Evolutionary conservation across 2,113 vertebrate genomes (phyloP).

Genomic region (Pterocles gutturalis): DNA sequence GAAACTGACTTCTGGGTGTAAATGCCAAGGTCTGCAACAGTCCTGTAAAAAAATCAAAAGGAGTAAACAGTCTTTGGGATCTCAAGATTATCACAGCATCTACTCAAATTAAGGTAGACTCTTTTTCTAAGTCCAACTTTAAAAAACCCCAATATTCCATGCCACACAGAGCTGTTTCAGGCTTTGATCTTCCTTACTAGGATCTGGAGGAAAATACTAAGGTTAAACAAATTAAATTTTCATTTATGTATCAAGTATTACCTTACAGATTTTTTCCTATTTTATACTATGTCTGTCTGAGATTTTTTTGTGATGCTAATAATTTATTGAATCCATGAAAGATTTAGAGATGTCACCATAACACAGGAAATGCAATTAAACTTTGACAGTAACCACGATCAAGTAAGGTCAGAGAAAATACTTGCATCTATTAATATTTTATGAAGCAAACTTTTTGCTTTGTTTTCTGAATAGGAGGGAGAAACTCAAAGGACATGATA

Average conservation of each 20-base stretch:
- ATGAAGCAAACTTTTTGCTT: background rate
- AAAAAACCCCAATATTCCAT: background rate
- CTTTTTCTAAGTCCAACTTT: background rate
- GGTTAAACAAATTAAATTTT: background rate
- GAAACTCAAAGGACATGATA: conserved; percentile 32
- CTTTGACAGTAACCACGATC: conserved; percentile 34
- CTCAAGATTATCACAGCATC: background rate
- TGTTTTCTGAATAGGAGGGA: conserved; percentile 13
- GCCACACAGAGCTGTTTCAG: background rate
- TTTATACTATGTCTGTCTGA: background rate
- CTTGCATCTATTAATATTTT: conserved; percentile 32
- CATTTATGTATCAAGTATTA: background rate
- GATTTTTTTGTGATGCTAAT: background rate
- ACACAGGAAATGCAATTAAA: conserved; percentile 41
- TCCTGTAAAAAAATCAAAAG: background rate
- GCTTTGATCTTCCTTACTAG: background rate
- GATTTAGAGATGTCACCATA: conserved; percentile 29
- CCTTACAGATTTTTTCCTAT: background rate
- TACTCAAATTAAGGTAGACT: background rate
- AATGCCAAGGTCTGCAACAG: background rate
- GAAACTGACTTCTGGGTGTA: background rate
- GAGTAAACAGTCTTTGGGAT: background rate
- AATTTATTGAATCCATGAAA: conserved; percentile 8
- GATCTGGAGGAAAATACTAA: background rate
- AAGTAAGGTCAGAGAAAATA: conserved; percentile 51